Conservation (phyloP, 2,888 invertebrate species). For the Spodoptera littoralis region DNA sequence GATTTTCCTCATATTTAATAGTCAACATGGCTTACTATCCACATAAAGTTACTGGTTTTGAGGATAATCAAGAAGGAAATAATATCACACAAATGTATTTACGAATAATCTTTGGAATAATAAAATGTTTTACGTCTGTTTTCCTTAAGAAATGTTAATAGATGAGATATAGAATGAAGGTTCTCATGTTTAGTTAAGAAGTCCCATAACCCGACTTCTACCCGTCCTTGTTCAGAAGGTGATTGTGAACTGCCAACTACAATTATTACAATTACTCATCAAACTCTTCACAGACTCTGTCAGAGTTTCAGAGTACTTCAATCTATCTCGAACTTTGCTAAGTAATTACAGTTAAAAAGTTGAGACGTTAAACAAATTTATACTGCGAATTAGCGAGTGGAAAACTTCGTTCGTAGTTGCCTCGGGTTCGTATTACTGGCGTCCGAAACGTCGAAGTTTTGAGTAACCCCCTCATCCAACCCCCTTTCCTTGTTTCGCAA, state of each 20-base stretch:
- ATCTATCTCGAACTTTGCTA: slow-evolving; percentile 82
- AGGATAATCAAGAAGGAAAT: too few relatives aligned
- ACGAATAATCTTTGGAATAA: slow-evolving; percentile 1
- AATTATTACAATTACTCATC: slow-evolving; percentile 71
- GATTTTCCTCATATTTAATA: too few relatives aligned
- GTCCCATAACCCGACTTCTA: slow-evolving; percentile 42
- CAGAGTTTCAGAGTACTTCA: slow-evolving; percentile 77
- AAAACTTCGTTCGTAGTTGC: slow-evolving; percentile 68
- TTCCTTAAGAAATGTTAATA: slow-evolving; percentile 17
- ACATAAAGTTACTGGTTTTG: too few relatives aligned
- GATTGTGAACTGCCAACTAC: slow-evolving; percentile 57
- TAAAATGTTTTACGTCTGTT: background rate
- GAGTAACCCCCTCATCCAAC: slow-evolving; percentile 74
- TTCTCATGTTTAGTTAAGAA: slow-evolving; percentile 33
- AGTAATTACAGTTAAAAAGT: slow-evolving; percentile 88
- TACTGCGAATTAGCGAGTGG: slow-evolving; percentile 86
- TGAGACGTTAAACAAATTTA: slow-evolving; percentile 88
- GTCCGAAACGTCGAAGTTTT: slow-evolving; percentile 83
- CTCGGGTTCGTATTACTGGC: slow-evolving; percentile 77
- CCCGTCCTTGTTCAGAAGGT: slow-evolving; percentile 35
- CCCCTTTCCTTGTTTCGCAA: slow-evolving; percentile 71
- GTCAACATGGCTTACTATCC: too few relatives aligned
- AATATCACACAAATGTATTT: background rate
- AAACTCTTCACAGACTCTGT: slow-evolving; percentile 70
- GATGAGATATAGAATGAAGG: slow-evolving; percentile 7